These are phyloP conservation scores for Seira ritae DNA, from an alignment of 2,888 invertebrate species.

Conservation along the genomic window DNA sequence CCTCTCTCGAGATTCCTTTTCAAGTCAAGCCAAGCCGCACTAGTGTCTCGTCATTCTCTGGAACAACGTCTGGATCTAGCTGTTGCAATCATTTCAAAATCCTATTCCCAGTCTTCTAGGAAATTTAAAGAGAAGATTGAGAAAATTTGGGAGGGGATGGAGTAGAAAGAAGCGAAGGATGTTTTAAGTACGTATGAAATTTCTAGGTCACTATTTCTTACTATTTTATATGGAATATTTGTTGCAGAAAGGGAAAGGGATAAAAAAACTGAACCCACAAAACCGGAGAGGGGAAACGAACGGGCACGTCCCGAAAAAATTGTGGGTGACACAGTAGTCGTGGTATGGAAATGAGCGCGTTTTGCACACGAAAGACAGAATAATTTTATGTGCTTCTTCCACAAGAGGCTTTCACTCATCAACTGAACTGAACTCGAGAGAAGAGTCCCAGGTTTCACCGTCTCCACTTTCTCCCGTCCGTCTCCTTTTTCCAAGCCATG, in stretches of 20 bases:
- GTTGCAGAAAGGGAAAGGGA: background rate
- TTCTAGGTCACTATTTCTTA: too few species aligned
- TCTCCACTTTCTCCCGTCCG: constrained; percentile 3
- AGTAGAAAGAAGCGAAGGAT: too few species aligned
- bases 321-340: too few species aligned
- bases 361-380: background rate
- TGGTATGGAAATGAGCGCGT: background rate
- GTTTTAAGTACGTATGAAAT: too few species aligned
- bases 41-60: background rate
- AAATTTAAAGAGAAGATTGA: too few species aligned
- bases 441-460: constrained; percentile 29
- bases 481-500: background rate
- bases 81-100: too few species aligned
- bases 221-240: too few species aligned
- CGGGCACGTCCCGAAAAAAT: too few species aligned
- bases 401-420: constrained; percentile 54
- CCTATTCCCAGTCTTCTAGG: too few species aligned
- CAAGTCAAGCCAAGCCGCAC: background rate
- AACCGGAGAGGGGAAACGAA: background rate
- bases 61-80: too few species aligned
- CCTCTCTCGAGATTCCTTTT: constrained; percentile 5
- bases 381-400: background rate
- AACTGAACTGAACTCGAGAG: constrained; percentile 39
- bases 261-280: background rate
- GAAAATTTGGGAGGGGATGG: background rate